Base-by-base conservation (phyloP, 2,113 vertebrate genomes). In the Pterocles gutturalis region DNA sequence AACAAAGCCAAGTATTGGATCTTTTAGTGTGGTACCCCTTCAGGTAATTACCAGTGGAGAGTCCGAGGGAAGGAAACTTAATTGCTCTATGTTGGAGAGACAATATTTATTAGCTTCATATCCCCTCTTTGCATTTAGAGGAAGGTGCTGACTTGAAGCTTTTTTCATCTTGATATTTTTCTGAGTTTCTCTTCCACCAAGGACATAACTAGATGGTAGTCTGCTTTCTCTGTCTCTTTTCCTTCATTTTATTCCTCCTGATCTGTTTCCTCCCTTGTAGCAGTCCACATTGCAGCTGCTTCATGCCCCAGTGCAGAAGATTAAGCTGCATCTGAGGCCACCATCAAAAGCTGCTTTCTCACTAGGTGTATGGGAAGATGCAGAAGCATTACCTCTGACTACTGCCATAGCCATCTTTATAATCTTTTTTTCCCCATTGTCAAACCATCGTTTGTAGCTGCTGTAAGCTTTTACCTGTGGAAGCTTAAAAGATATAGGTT, bases 401-500 rank as follows among this genome's bases (percentile, higher is more conserved):
- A 76, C 83, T 85, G 58, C 83, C 77, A 22, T 24, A 93, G 89
- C 83, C 86, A 72, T 95, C 91, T 89, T 87, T 95, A 89, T 86
- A 36, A 64, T 94, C 91, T 90, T 76, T 91, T 78, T 17, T 24
- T 26, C 41, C 36, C 72, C 64, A 78, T 90, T 95, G 94, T 93
- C 83, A 92, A 88, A 41, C 43, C 72, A 36, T 71, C 61, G 5
- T 96, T 97, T 96, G 90, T 97, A 95, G 76, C 80, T 83, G 83
- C 72, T 95, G 36, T 95, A 95, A 91, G 89, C 95, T 91, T 93
- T 94, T 96, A 87, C 96, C 65, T 89, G 77, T 78, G 85, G 71
- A 85, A 94, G 88, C 92, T 94, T 94, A 93, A 96, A 96, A 95
- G 96, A 72, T 87, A 36, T 0, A 73, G 76, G 86, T 84, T 94